Evolutionary conservation across 2,797 vertebrate species (phyloP).

Genomic region (Saxicola maurus): DNA sequence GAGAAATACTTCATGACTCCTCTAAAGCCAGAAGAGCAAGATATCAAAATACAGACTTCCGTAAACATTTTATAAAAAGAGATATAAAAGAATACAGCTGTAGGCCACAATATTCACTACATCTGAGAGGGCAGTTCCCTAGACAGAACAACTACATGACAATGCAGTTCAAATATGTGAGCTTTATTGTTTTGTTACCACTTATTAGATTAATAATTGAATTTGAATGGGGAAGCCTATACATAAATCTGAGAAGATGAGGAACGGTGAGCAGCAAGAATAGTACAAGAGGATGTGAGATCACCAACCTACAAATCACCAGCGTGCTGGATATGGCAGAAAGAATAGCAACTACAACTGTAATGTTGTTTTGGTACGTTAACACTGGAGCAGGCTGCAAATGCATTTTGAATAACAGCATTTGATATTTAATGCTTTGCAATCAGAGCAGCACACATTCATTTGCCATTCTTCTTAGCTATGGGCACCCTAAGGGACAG

Average conservation of each 20-base stretch:
- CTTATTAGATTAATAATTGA: constrained; percentile 13
- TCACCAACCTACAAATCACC: background rate
- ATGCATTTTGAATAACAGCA: background rate
- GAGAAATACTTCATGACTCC: background rate
- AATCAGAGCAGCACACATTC: background rate
- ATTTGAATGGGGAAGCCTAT: background rate
- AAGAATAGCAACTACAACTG: background rate
- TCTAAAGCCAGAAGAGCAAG: background rate
- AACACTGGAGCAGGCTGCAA: background rate
- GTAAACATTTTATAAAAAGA: background rate
- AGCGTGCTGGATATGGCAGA: fast-evolving
- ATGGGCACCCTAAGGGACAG: background rate
- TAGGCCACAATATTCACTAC: background rate
- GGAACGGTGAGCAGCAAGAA: background rate
- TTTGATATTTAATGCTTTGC: background rate
- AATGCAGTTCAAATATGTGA: background rate
- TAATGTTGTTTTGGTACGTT: background rate
- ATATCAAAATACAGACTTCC: background rate
- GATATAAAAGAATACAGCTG: background rate
- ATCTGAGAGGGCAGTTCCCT: background rate
- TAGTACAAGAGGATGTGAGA: background rate
- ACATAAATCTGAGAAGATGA: background rate
- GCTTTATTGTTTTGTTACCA: background rate
- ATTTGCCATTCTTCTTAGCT: background rate
- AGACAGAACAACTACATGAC: background rate